Evolutionary conservation across 2,888 invertebrate species (phyloP), one percentile per base, ranked within the genome.

Genomic region (Heliconius cydno): DNA sequence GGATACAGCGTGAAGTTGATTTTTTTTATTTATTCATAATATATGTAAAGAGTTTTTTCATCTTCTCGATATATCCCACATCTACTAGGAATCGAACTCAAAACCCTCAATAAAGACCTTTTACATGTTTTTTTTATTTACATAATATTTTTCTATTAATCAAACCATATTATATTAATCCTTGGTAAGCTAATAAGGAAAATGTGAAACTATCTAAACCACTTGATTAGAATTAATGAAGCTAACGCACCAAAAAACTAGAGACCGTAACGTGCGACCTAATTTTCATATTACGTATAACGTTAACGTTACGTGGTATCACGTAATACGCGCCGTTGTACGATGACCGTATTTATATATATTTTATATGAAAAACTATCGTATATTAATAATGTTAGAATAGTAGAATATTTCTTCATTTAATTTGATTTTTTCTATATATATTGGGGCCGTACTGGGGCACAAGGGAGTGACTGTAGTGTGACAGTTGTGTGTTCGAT

Each of bases 251-350:
- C 82, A 77, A 84, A 88, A 88, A 87, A 83, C 84, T 86, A 85
- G 82, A 82, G 84, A 79, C 86, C 87, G 86, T 85, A 84, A 85
- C 90, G 85, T 46, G 78, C 83, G 92, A 90, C 92, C 93, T 84
- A 90, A 92, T 91, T 92, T 91, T 88, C 86, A 88, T 87, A 87
- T 90, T 90, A 89, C 88, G 87, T 88, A 83, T 83, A 73, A 76
- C 28, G 77, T 88, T 88, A 89, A 76, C 28, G 77, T 88, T 88
- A 89, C 87, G 86, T 88, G 81, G 76, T 77, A 82, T 83, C 78
- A 82, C 85, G 86, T 86, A 86, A 87, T 83, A 65, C 82, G 85
- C 85, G 86, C 85, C 86, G 71, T 70, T 70, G 63, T 78, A 78
- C 57, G 60, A 28, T 12, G n/a, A 46, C 60, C 63, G 41, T 10